phyloP scores from a whole-genome alignment of 2,797 vertebrate species.

The Hyperoplus lanceolatus region DNA sequence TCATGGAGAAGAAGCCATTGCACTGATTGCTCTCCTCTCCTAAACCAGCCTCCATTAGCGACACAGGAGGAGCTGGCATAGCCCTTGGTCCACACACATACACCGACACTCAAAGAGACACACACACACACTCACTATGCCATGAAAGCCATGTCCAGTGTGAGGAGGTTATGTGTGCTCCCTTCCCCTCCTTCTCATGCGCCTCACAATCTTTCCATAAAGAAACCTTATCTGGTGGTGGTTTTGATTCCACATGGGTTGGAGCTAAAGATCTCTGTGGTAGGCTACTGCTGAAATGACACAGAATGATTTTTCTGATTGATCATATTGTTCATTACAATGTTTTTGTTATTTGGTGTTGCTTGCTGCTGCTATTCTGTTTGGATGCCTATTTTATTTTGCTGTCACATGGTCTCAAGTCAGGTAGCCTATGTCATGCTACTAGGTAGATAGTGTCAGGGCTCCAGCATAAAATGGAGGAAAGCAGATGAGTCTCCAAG shows the following conservation, averaged over 20 bases:
- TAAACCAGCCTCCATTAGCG: slow-evolving; percentile 94
- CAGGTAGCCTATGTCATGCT: slow-evolving; percentile 90
- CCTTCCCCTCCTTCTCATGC: slow-evolving; percentile 13
- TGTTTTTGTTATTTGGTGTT: slow-evolving; percentile 37
- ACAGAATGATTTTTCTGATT: slow-evolving; percentile 23
- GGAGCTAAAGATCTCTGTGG: slow-evolving; percentile 56
- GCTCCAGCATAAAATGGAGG: slow-evolving; percentile 99
- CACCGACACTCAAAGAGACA: slow-evolving; percentile 22
- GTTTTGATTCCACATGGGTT: slow-evolving; percentile 67
- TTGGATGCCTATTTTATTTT: slow-evolving; percentile 62
- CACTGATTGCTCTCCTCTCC: slow-evolving; percentile 87
- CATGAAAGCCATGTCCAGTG: slow-evolving; percentile 80
- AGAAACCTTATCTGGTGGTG: slow-evolving; percentile 66
- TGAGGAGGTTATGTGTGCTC: slow-evolving; percentile 61
- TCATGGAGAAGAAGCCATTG: slow-evolving; percentile 93
- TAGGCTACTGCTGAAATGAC: slow-evolving; percentile 46
- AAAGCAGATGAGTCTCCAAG: slow-evolving; percentile 90
- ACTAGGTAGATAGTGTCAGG: slow-evolving; percentile 61
- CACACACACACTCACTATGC: slow-evolving; percentile 30
- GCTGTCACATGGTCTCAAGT: slow-evolving; percentile 86
- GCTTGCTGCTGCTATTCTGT: slow-evolving; percentile 46
- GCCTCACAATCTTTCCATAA: slow-evolving; percentile 20
- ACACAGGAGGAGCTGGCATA: slow-evolving; percentile 89
- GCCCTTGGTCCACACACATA: slow-evolving; percentile 89
- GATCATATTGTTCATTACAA: slow-evolving; percentile 9